phyloP scores from a whole-genome alignment of 2,888 invertebrate genomes.

The Brenthis hecate region DNA sequence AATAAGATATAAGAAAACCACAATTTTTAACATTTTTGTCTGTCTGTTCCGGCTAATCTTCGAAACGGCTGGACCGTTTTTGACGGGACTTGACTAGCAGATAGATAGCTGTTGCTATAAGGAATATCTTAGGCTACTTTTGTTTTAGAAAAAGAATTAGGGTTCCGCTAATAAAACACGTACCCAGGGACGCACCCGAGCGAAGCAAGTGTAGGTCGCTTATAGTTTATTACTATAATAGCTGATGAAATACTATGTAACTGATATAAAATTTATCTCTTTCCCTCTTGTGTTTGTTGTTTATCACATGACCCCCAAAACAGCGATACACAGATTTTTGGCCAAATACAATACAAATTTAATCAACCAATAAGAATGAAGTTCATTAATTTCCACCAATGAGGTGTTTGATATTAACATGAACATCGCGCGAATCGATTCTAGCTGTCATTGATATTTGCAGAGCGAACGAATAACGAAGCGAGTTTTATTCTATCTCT shows the following conservation, averaged over 20 bases:
- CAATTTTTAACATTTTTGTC: no score
- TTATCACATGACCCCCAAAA: slow-evolving; percentile 49
- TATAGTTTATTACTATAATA: slow-evolving; percentile 39
- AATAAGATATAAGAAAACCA: no score
- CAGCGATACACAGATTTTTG: slow-evolving; percentile 18
- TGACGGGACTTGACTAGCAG: no score
- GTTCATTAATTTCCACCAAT: slow-evolving; percentile 49
- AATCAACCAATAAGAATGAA: slow-evolving; percentile 43
- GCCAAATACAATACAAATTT: not conserved
- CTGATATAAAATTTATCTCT: slow-evolving; percentile 45
- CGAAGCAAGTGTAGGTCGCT: no score
- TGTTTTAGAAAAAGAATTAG: no score
- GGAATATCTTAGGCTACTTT: no score
- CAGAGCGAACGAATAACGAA: slow-evolving; percentile 53
- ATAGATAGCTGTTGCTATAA: no score
- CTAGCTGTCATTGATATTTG: slow-evolving; percentile 46
- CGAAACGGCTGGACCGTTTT: no score
- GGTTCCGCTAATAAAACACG: no score
- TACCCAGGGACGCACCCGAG: no score
- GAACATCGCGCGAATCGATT: slow-evolving; percentile 59
- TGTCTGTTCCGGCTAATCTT: no score
- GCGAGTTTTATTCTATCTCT: slow-evolving; percentile 68
- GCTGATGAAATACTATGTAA: slow-evolving; percentile 41
- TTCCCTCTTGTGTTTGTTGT: slow-evolving; percentile 51
- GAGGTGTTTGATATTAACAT: slow-evolving; percentile 42